Percentiles rank a stretch among this genome's conserved stretches.
Conservation (phyloP, 2,113 vertebrate species). For the Anser cygnoides region DNA sequence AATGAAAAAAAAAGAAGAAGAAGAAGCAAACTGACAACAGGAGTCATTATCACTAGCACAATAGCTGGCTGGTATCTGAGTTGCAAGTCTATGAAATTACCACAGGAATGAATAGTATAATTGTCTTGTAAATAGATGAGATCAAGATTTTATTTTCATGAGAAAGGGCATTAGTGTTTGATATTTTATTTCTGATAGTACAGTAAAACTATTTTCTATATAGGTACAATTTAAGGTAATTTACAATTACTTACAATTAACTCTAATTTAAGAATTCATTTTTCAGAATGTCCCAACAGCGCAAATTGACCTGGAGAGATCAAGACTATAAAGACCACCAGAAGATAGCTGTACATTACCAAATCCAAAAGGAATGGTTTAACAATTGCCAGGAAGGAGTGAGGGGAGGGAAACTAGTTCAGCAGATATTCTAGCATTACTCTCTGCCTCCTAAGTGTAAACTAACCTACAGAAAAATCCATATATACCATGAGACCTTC, state of each 20-base stretch:
- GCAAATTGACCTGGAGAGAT: background rate
- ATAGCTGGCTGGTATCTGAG: background rate
- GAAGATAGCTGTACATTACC: background rate
- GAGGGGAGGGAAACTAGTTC: background rate
- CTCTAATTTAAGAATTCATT: background rate
- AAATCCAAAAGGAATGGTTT: background rate
- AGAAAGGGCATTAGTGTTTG: background rate
- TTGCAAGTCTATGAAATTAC: background rate
- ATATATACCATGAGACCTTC: background rate
- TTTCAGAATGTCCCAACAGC: background rate
- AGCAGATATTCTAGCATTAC: background rate
- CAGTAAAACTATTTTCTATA: background rate
- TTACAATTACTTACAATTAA: background rate
- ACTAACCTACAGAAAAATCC: background rate
- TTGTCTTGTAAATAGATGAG: background rate
- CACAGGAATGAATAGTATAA: background rate
- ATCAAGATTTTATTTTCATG: background rate
- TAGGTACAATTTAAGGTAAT: background rate
- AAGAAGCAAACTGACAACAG: rapidly evolving
- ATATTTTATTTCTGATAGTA: background rate
- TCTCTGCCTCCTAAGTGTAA: background rate
- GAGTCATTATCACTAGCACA: background rate
- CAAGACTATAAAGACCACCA: background rate
- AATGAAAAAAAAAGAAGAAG: background rate
- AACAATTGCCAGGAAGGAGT: background rate